phyloP scores from a whole-genome alignment of 2,888 invertebrate genomes.

The Adelphocoris suturalis region DNA sequence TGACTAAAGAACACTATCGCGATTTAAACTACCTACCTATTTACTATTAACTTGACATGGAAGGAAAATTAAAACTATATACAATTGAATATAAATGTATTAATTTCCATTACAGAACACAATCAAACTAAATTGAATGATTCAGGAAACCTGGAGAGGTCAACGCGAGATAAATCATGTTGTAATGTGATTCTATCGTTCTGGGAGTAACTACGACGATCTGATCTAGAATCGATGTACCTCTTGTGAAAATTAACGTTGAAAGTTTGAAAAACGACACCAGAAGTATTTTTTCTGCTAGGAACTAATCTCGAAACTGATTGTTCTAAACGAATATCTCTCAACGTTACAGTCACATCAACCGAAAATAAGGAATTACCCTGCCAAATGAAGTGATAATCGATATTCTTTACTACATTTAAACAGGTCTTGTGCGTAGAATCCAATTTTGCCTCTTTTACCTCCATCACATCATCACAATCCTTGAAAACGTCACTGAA shows the following conservation, averaged over 20 bases:
- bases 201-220: background rate
- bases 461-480: conserved; percentile 12
- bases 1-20: too few species aligned
- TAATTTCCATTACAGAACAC: too few species aligned
- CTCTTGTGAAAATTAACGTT: background rate
- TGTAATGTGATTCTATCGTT: background rate
- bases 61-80: too few species aligned
- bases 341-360: background rate
- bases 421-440: background rate
- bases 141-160: too few species aligned
- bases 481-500: background rate
- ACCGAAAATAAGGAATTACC: background rate
- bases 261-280: background rate
- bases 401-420: conserved; percentile 39
- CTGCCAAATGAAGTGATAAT: background rate
- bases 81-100: too few species aligned
- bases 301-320: background rate
- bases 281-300: background rate
- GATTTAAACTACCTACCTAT: too few species aligned
- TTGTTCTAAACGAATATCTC: background rate
- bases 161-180: background rate
- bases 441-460: conserved; percentile 8
- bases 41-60: too few species aligned
- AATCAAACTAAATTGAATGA: too few species aligned
- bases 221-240: too few species aligned